These are phyloP conservation scores for Venusia cambrica DNA, from an alignment of 2,888 invertebrate genomes.

Conservation along the genomic window DNA sequence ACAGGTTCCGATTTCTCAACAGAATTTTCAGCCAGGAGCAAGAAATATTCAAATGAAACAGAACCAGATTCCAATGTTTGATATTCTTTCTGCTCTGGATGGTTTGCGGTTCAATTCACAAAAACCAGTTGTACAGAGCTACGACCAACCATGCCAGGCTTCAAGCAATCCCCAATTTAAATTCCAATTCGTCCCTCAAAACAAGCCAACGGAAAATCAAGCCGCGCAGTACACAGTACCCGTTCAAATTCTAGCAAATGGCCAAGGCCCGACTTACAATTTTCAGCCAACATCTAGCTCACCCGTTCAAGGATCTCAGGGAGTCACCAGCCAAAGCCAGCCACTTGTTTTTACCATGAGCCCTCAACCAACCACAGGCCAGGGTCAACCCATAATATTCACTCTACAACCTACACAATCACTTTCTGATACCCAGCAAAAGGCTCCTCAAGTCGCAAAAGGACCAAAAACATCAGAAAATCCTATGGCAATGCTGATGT, in stretches of 20 bases:
- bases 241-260: constrained; percentile 20
- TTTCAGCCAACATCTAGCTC: no score
- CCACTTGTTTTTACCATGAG: constrained; percentile 25
- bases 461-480: constrained; percentile 25
- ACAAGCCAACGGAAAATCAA: constrained; percentile 8
- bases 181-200: constrained; percentile 21
- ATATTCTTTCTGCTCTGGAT: constrained; percentile 23
- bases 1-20: constrained; percentile 24
- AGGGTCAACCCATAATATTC: constrained; percentile 33
- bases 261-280: no score
- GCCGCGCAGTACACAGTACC: constrained; percentile 10
- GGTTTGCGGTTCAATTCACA: constrained; percentile 18
- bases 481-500: constrained; percentile 35
- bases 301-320: constrained; percentile 15
- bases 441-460: constrained; percentile 4
- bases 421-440: constrained; percentile 25
- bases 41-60: constrained; percentile 18
- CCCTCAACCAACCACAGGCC: constrained; percentile 17
- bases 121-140: constrained; percentile 11
- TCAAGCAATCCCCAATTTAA: constrained; percentile 17
- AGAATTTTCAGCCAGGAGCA: constrained; percentile 18
- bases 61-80: constrained; percentile 19
- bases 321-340: constrained; percentile 16
- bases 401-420: constrained; percentile 35
- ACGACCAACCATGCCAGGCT: constrained; percentile 6